Evolutionary conservation across 2,797 vertebrate genomes (phyloP).

Genomic region (Gallinago stenura): DNA sequence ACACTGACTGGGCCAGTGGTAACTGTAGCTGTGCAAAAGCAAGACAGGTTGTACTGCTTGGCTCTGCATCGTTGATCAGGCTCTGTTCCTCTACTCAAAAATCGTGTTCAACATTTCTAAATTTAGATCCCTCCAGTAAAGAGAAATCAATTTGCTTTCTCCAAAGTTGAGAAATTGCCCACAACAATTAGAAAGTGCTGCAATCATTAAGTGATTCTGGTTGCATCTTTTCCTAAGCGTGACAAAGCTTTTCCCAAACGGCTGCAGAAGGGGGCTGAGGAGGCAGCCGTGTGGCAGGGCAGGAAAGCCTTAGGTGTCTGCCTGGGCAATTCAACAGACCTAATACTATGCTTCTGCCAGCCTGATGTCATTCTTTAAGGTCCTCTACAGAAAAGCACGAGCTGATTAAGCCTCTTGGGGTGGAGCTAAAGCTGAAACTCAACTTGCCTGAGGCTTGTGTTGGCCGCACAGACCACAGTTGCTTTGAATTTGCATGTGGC

Average conservation of each 20-base stretch:
- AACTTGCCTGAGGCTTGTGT: background rate
- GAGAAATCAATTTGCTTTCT: background rate
- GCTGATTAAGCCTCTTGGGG: background rate
- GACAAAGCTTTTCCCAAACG: background rate
- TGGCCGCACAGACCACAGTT: accelerated
- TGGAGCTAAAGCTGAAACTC: background rate
- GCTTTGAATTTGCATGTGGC: background rate
- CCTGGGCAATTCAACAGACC: background rate
- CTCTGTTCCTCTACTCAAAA: background rate
- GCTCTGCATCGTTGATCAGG: accelerated
- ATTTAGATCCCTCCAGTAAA: background rate
- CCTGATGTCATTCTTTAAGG: background rate
- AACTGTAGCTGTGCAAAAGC: background rate
- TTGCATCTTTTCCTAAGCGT: background rate
- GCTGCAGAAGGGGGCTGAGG: background rate
- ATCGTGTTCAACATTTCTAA: background rate
- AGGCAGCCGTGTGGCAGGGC: accelerated
- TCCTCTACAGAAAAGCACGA: background rate
- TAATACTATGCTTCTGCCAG: background rate
- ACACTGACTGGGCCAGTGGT: background rate
- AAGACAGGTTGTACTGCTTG: background rate
- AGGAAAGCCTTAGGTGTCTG: background rate
- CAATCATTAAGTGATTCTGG: background rate
- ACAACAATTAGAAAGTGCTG: background rate
- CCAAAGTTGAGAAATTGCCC: background rate